Evolutionary conservation across 2,797 vertebrate genomes (phyloP).

Genomic region (Sternotherus odoratus): DNA sequence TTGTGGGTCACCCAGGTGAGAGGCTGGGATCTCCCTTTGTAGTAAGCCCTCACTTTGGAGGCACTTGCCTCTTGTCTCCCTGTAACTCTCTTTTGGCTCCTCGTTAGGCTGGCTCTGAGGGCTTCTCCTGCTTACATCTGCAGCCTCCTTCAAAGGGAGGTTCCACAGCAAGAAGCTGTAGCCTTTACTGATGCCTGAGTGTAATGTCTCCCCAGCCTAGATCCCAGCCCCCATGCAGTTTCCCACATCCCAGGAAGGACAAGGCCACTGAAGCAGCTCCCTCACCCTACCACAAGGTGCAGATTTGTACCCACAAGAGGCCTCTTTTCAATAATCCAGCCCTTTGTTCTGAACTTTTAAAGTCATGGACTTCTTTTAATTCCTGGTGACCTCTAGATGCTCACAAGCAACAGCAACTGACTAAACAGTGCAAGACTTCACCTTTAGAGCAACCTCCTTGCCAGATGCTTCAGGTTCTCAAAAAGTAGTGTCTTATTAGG

Average conservation of each 20-base stretch:
- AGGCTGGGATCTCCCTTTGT: background rate
- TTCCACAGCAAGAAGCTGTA: background rate
- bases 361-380: background rate
- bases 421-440: background rate
- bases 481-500: background rate
- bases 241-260: background rate
- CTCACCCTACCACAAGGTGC: background rate
- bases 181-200: background rate
- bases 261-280: background rate
- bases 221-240: background rate
- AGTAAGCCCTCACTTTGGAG: background rate
- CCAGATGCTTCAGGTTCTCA: rapidly evolving
- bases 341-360: background rate
- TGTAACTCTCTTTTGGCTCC: background rate
- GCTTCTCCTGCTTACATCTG: background rate
- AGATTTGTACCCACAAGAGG: background rate
- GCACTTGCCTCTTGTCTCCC: background rate
- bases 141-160: background rate
- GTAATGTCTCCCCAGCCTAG: background rate
- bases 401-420: background rate
- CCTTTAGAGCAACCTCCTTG: background rate
- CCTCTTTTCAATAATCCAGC: background rate
- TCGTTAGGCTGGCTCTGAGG: background rate
- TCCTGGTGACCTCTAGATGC: background rate
- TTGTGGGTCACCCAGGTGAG: background rate